phyloP scores from a whole-genome alignment of 2,113 vertebrate genomes.

The Stigmatopora nigra region DNA sequence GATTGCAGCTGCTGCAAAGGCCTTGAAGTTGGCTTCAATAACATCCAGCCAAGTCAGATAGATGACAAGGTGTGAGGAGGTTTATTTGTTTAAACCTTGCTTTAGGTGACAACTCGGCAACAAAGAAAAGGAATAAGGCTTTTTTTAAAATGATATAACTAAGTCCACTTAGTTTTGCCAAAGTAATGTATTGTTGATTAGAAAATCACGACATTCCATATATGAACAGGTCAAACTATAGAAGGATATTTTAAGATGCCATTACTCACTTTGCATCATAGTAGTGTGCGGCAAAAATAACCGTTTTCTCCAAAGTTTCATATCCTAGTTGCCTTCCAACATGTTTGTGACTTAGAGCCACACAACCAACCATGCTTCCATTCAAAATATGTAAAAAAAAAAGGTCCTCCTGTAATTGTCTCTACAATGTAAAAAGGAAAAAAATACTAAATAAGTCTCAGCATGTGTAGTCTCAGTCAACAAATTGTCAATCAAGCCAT shows the following conservation, averaged over 20 bases:
- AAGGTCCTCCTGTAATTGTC: neutral
- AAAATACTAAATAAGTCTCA: conserved; percentile 2
- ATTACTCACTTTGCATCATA: no score
- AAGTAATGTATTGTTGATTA: neutral
- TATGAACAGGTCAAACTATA: no score
- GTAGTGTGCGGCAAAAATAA: no score
- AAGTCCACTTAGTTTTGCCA: neutral
- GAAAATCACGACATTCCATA: no score
- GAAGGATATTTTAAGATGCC: no score
- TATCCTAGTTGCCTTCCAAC: no score
- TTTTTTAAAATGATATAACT: neutral
- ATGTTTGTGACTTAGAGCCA: no score
- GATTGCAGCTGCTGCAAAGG: conserved; percentile 70
- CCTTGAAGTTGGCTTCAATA: conserved; percentile 74
- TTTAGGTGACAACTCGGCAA: conserved; percentile 37
- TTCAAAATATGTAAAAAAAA: no score
- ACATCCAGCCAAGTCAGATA: conserved; percentile 68
- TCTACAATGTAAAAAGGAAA: neutral
- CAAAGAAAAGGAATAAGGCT: neutral
- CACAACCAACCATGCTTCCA: no score
- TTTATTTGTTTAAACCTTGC: conserved; percentile 56
- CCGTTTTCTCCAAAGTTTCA: no score
- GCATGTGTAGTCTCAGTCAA: conserved; percentile 6
- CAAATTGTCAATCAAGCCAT: conserved; percentile 12
- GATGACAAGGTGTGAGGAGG: conserved; percentile 66